These are phyloP conservation scores for Xestia sexstrigata DNA, from an alignment of 2,888 invertebrate species.

Conservation along the genomic window DNA sequence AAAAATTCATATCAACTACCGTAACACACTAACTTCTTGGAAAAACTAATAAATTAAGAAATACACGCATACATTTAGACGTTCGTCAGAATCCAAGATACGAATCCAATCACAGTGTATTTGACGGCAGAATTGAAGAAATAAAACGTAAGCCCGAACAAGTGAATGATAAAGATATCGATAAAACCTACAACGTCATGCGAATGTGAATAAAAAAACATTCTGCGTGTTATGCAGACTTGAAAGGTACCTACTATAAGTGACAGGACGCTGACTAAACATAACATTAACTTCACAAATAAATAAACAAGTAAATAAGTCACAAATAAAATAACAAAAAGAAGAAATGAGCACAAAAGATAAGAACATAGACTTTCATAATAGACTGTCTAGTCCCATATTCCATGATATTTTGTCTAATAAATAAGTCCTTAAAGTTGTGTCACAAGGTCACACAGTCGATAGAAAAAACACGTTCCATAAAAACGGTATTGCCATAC, in stretches of 20 bases:
- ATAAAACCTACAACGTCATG: constrained; percentile 75
- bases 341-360: constrained; percentile 18
- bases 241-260: constrained; percentile 31
- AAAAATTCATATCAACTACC: not conserved
- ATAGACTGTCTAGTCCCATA: constrained; percentile 14
- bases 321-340: constrained; percentile 27
- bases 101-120: constrained; percentile 59
- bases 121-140: constrained; percentile 61
- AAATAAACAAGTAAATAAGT: constrained; percentile 22
- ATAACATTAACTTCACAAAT: constrained; percentile 34
- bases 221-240: constrained; percentile 43
- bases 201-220: constrained; percentile 65
- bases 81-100: constrained; percentile 58
- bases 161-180: constrained; percentile 75
- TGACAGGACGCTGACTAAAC: constrained; percentile 42
- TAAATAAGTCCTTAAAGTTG: constrained; percentile 43
- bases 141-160: constrained; percentile 67
- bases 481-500: constrained; percentile 42
- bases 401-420: constrained; percentile 20
- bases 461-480: constrained; percentile 46
- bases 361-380: constrained; percentile 23
- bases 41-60: constrained; percentile 38
- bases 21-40: not conserved
- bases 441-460: constrained; percentile 49
- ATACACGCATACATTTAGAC: constrained; percentile 37